These are phyloP conservation scores for Amaurobius ferox DNA, from an alignment of 2,888 invertebrate genomes.

Conservation along the genomic window DNA sequence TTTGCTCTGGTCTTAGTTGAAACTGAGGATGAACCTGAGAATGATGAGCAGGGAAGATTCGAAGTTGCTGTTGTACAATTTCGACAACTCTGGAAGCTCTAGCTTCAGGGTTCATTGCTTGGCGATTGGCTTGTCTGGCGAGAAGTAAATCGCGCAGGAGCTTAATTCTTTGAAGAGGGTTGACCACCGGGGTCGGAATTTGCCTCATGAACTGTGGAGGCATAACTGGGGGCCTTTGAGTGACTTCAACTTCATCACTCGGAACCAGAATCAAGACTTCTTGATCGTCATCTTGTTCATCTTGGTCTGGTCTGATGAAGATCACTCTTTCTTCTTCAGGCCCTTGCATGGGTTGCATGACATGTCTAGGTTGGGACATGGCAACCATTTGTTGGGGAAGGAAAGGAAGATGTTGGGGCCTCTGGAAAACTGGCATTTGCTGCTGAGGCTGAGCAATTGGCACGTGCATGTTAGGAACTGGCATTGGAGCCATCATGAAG, in stretches of 20 bases:
- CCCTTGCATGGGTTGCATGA: constrained; percentile 28
- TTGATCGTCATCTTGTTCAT: constrained; percentile 59
- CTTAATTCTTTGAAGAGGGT: constrained; percentile 61
- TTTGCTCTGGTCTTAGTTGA: constrained; percentile 50
- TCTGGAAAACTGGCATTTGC: constrained; percentile 52
- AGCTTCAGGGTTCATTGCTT: constrained; percentile 34
- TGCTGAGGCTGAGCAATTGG: constrained; percentile 56
- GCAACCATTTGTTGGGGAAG: constrained; percentile 10
- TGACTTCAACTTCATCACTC: constrained; percentile 57
- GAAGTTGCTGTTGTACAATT: constrained; percentile 64
- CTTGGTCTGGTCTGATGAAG: constrained; percentile 46
- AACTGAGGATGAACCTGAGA: constrained; percentile 14
- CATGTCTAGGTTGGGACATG: constrained; percentile 32
- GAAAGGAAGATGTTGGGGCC: constrained; percentile 35
- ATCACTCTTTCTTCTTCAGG: constrained; percentile 61
- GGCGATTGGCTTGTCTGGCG: constrained; percentile 55
- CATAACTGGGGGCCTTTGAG: constrained; percentile 45
- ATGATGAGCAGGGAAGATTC: constrained; percentile 66
- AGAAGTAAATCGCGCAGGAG: constrained; percentile 60
- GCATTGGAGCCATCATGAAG: constrained; percentile 59
- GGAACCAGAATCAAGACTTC: constrained; percentile 63
- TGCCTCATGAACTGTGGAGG: constrained; percentile 36
- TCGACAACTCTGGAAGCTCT: constrained; percentile 54
- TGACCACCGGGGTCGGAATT: constrained; percentile 45
- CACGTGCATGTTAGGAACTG: constrained; percentile 54